Base-by-base conservation (phyloP, 1,140 invertebrate genomes). In the Lutraria rhynchaena region DNA sequence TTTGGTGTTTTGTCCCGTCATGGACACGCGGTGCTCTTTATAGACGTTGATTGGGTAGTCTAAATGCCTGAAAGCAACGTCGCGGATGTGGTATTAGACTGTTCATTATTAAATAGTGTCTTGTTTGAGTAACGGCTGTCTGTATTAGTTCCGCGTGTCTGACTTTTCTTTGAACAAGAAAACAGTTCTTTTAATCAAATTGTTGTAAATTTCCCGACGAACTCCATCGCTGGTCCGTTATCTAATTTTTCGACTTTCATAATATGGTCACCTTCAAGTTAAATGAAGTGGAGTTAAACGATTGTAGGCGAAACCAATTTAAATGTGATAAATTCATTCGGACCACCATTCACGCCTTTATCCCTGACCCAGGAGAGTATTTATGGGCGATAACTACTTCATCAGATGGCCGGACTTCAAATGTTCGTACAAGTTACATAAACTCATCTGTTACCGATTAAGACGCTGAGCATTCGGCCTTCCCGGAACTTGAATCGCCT, bases 291-390 rank as follows among this genome's bases (percentile, higher is more conserved):
- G 49, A 77, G 37, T 67, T 65, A 67, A 41, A 31, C 46, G 37
- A 65, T 77, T 65, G 75, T 61, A 67, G 29, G 15, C 29, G 35
- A 67, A 53, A 33, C 49, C 76, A 58, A 80, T 80, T 80, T 69
- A 80, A 80, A 31, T 44, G 63, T 51, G 49, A 80, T 80, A 80
- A 80, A 80, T 22, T 44, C 51, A 57, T 69, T 17, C 41, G 24
- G 29, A 7, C 33, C 29, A 29, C 67, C 76, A 69, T 49, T 80
- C 57, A 60, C 63, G 55, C 67, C 49, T 44, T 57, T 51, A 33
- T 67, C 4, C 35, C 11, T 13, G 41, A 55, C 75, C 67, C 75
- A 22, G 29, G 60, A 58, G 75, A 67, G 13, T 41, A 58, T 77
- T 77, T 67, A 77, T 31, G 22, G 60, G 55, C 61, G 60, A 77